Conservation (phyloP, 2,888 invertebrate species). For the Ennomos erosarius region DNA sequence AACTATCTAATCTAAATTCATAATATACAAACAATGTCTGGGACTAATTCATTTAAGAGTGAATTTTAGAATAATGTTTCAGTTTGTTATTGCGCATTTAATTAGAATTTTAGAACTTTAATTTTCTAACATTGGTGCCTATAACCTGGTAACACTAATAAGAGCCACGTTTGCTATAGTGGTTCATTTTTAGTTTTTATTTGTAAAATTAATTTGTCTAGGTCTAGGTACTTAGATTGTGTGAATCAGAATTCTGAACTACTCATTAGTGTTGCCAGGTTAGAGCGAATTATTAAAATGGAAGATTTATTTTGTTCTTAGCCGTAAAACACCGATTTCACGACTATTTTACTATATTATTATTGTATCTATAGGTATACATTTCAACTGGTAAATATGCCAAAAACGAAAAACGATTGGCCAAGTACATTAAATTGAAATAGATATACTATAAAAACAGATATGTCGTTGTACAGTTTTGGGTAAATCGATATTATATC, state of each 20-base stretch:
- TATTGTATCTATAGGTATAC: slow-evolving; percentile 50
- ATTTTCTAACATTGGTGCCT: slow-evolving; percentile 38
- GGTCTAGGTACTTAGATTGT: no score
- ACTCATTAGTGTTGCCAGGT: slow-evolving; percentile 50
- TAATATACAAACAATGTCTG: slow-evolving; percentile 53
- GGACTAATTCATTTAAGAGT: slow-evolving; percentile 52
- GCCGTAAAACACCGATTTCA: slow-evolving; percentile 47
- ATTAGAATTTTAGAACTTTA: slow-evolving; percentile 20
- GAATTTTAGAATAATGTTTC: slow-evolving; percentile 60
- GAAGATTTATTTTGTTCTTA: slow-evolving; percentile 32
- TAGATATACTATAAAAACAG: slow-evolving; percentile 74
- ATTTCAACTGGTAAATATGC: slow-evolving; percentile 53
- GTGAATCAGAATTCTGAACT: slow-evolving; percentile 1
- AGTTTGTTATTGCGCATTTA: slow-evolving; percentile 48
- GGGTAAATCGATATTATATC: slow-evolving; percentile 37
- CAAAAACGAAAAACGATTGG: slow-evolving; percentile 61
- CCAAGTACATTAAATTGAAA: slow-evolving; percentile 59
- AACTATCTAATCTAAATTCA: slow-evolving; percentile 74
- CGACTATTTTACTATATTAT: slow-evolving; percentile 47
- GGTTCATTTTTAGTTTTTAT: no score
- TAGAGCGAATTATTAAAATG: slow-evolving; percentile 40
- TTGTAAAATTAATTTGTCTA: no score
- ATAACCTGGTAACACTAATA: slow-evolving; percentile 53
- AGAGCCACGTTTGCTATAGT: slow-evolving; percentile 21
- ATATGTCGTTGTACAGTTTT: slow-evolving; percentile 78